These are phyloP conservation scores for Rhinolophus ferrumequinum DNA, from an alignment of 2,113 vertebrate species.

Conservation along the genomic window DNA sequence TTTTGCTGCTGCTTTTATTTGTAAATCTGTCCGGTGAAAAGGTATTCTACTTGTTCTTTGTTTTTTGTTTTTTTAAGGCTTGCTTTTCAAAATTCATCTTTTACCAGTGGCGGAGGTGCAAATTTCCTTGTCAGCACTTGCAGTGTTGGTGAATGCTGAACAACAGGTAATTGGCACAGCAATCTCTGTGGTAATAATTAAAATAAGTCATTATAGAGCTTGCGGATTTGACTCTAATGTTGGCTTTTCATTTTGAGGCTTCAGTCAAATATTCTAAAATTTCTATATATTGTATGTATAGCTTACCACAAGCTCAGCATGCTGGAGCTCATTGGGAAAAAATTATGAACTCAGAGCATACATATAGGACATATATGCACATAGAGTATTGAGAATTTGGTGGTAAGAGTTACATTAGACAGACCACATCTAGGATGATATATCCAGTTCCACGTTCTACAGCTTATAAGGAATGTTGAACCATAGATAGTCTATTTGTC, in stretches of 20 bases:
- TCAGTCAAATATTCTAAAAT: background rate
- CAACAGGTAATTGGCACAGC: background rate
- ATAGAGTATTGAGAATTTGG: background rate
- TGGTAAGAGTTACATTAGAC: background rate
- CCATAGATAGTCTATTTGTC: background rate
- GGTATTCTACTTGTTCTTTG: too few species aligned
- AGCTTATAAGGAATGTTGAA: background rate
- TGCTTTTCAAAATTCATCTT: background rate
- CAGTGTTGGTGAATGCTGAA: background rate
- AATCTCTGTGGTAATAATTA: conserved; percentile 35
- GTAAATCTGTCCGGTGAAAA: too few species aligned
- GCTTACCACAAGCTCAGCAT: background rate
- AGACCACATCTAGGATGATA: background rate
- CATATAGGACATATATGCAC: background rate
- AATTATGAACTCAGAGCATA: background rate
- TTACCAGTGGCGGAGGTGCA: background rate
- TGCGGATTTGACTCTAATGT: background rate
- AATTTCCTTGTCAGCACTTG: conserved; percentile 29
- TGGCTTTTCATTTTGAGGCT: background rate
- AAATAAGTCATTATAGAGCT: background rate
- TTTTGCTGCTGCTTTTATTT: too few species aligned
- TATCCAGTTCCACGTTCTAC: background rate
- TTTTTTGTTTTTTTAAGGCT: too few species aligned
- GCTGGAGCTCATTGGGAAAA: background rate
- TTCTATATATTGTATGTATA: background rate